These are phyloP conservation scores for Formica selysi DNA, from an alignment of 1,140 invertebrate species.

Conservation along the genomic window DNA sequence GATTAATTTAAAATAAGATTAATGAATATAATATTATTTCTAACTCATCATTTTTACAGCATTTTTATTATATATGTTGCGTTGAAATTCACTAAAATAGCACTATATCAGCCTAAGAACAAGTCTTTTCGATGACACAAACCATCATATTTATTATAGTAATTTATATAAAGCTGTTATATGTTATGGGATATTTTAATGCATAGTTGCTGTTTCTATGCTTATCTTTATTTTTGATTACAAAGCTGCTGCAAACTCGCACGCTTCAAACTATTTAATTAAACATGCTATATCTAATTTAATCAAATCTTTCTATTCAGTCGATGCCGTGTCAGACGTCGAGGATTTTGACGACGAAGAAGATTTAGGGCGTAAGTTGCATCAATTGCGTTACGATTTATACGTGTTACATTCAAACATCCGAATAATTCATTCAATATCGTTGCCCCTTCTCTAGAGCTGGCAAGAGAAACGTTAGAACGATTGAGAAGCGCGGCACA, in stretches of 20 bases:
- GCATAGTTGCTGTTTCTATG: neutral
- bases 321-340: constrained; percentile 2
- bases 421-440: neutral
- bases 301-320: constrained; percentile 23
- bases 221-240: constrained; percentile 3
- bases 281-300: neutral
- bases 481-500: neutral
- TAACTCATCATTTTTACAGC: too few species aligned
- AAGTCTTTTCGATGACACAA: too few species aligned
- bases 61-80: too few species aligned
- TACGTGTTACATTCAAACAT: neutral
- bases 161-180: neutral
- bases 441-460: neutral
- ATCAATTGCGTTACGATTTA: neutral
- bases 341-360: neutral
- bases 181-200: neutral
- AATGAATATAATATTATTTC: too few species aligned
- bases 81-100: too few species aligned
- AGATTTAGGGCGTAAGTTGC: neutral
- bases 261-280: neutral
- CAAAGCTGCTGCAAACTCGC: neutral
- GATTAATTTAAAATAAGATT: too few species aligned
- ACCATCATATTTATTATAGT: neutral
- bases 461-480: neutral
- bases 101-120: too few species aligned